Evolutionary conservation across 2,113 vertebrate species (phyloP).

Genomic region (Thomomys bottae): DNA sequence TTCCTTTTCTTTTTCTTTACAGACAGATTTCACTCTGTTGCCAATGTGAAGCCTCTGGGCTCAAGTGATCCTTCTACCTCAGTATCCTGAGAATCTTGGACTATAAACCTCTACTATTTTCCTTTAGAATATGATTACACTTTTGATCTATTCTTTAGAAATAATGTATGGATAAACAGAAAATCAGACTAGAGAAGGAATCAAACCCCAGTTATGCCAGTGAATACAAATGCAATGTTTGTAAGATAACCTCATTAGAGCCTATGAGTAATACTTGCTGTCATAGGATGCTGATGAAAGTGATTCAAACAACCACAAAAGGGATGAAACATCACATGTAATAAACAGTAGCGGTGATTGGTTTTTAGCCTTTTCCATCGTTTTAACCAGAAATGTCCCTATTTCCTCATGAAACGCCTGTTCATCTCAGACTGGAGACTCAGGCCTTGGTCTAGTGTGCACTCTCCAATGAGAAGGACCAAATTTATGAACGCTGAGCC

Average conservation of each 20-base stretch:
- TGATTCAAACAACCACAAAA: neutral
- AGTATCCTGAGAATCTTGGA: neutral
- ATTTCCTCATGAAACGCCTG: neutral
- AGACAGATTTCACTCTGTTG: neutral
- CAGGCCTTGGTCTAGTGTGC: neutral
- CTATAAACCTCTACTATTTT: too few relatives aligned
- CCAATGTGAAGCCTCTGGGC: neutral
- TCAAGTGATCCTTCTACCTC: neutral
- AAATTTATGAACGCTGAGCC: neutral
- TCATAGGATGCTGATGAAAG: neutral
- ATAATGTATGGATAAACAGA: neutral
- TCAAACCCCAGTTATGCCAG: neutral
- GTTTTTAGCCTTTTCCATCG: neutral
- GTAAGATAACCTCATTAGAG: neutral
- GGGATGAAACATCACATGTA: neutral
- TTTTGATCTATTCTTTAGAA: slow-evolving; percentile 48
- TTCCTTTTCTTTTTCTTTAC: too few relatives aligned
- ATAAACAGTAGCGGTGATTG: neutral
- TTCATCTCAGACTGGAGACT: neutral
- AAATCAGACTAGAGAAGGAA: slow-evolving; percentile 27
- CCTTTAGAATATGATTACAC: neutral
- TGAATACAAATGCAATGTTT: neutral
- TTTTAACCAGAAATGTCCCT: neutral
- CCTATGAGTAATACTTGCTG: neutral
- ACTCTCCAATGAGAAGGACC: neutral